These are phyloP conservation scores for Apotomis turbidana DNA, from an alignment of 2,888 invertebrate species.

Conservation along the genomic window DNA sequence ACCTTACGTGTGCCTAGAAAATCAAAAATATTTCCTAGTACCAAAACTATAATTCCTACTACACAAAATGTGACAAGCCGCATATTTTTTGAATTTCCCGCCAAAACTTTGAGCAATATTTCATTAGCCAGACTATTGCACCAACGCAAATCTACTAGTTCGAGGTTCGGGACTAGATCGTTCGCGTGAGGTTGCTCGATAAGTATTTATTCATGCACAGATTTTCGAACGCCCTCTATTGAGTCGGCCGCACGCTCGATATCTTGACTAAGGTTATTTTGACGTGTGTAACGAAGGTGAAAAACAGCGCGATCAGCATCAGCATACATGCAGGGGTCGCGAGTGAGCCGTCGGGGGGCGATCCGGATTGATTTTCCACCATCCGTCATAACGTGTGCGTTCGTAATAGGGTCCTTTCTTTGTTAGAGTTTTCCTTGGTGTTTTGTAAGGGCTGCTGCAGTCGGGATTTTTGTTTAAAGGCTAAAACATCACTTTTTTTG, in stretches of 20 bases:
- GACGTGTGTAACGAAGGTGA: conserved; percentile 81
- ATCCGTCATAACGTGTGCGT: conserved; percentile 73
- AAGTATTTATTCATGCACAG: conserved; percentile 32
- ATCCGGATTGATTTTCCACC: conserved; percentile 80
- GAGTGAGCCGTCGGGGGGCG: conserved; percentile 79
- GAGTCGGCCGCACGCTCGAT: conserved; percentile 6
- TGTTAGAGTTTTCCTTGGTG: conserved; percentile 11
- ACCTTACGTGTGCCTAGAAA: too few species aligned
- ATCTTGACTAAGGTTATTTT: conserved; percentile 67
- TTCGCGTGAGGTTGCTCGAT: too few species aligned
- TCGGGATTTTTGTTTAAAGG: too few species aligned
- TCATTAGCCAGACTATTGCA: too few species aligned
- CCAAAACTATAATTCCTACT: too few species aligned
- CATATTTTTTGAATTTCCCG: too few species aligned
- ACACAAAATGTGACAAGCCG: too few species aligned
- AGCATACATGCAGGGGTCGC: conserved; percentile 50
- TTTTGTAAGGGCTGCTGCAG: not conserved
- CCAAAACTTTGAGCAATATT: too few species aligned
- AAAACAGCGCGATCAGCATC: conserved; percentile 72
- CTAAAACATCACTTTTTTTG: too few species aligned
- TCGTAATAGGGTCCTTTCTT: conserved; percentile 57
- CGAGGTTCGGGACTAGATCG: too few species aligned
- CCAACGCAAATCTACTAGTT: too few species aligned
- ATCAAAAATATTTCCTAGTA: too few species aligned
- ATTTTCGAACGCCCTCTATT: conserved; percentile 34